A percentile compares a stretch with the other conserved stretches of the same genome.
Evolutionary conservation across 2,113 vertebrate species (phyloP).

Genomic region (Dunckerocampus dactyliophorus): DNA sequence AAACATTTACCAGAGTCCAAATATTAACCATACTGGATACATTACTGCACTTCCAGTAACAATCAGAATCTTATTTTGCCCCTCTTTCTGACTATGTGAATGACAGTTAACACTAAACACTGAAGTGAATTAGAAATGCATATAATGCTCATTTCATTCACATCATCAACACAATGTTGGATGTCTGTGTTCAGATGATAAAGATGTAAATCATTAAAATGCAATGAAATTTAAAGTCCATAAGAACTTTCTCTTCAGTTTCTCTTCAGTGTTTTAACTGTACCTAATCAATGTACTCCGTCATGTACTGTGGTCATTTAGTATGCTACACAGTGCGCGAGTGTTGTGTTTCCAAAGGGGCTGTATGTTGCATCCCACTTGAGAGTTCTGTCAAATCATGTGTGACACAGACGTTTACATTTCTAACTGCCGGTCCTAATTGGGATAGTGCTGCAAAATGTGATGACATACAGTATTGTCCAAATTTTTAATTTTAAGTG

Average conservation of each 20-base stretch:
- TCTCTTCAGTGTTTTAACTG: not conserved
- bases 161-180: not conserved
- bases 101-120: not conserved
- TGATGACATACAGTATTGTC: slow-evolving; percentile 25
- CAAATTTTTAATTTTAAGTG: slow-evolving; percentile 17
- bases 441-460: slow-evolving; percentile 11
- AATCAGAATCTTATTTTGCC: not conserved
- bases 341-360: slow-evolving; percentile 44
- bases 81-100: not conserved
- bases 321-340: slow-evolving; percentile 40
- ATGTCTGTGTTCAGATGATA: slow-evolving; percentile 14
- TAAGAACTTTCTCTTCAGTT: slow-evolving; percentile 19
- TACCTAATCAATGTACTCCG: slow-evolving; percentile 58
- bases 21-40: not conserved
- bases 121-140: not conserved
- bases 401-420: slow-evolving; percentile 34
- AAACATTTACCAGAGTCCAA: not conserved
- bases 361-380: slow-evolving; percentile 34
- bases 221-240: slow-evolving; percentile 24
- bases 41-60: not conserved
- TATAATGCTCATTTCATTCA: not conserved
- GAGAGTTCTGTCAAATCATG: slow-evolving; percentile 36
- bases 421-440: slow-evolving; percentile 34
- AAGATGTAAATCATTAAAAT: slow-evolving; percentile 20
- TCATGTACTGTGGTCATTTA: slow-evolving; percentile 34